Conservation (phyloP, 1,140 invertebrate genomes). For the Drosophila melanogaster region Release_6_plus_ISO1_MT NT_037436.4:21356501-21357000, state of each 20-base stretch:
- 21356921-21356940: conserved; percentile 68
- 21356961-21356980: conserved; percentile 56
- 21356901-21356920: conserved; percentile 29
- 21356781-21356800: no score
- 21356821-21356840: conserved; percentile 5
- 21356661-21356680: no score
- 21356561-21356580: no score
- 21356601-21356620: background rate
- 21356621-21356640: background rate
- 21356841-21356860: background rate
- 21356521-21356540: background rate
- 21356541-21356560: conserved; percentile 20
- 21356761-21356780: no score
- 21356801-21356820: background rate
- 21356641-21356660: no score
- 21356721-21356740: background rate
- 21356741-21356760: background rate
- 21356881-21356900: conserved; percentile 7
- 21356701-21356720: no score
- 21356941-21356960: conserved; percentile 79
- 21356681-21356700: no score
- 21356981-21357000: conserved; percentile 71
- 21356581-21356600: background rate
- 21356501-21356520: conserved; percentile 23
- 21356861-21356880: background rate